Evolutionary conservation across 1,140 invertebrate species (phyloP).

Genomic region (Drosophila sechellia): DNA sequence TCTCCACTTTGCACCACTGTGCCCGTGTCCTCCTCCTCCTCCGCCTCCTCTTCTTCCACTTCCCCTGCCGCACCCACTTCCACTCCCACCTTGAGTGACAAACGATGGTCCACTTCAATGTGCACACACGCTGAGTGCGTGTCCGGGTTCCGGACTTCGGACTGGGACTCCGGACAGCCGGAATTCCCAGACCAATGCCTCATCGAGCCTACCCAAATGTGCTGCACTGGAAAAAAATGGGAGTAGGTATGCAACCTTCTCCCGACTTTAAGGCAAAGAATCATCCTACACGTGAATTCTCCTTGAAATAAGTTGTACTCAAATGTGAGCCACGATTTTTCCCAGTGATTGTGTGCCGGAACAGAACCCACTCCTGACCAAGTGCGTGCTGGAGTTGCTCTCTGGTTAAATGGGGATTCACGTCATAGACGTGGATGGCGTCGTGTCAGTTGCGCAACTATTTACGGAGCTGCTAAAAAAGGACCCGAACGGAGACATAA

Average conservation of each 20-base stretch:
- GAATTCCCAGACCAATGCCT: slow-evolving; percentile 19
- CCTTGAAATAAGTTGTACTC: no score
- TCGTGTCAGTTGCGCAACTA: slow-evolving; percentile 76
- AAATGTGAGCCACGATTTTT: not conserved
- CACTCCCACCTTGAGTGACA: slow-evolving; percentile 53
- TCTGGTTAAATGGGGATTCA: slow-evolving; percentile 8
- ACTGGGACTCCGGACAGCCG: not conserved
- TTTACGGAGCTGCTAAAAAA: slow-evolving; percentile 58
- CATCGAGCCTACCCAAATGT: slow-evolving; percentile 33
- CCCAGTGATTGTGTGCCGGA: slow-evolving; percentile 17
- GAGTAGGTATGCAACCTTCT: not conserved
- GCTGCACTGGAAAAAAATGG: not conserved
- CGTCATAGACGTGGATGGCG: slow-evolving; percentile 53
- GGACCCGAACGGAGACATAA: slow-evolving; percentile 25
- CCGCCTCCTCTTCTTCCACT: no score
- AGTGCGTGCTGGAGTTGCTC: slow-evolving; percentile 54
- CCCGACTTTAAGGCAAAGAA: not conserved
- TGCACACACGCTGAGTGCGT: slow-evolving; percentile 46
- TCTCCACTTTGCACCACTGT: slow-evolving; percentile 16
- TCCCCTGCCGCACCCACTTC: not conserved
- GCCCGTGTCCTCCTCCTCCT: not conserved
- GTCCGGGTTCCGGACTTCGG: slow-evolving; percentile 19
- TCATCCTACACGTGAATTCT: no score
- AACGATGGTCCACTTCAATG: slow-evolving; percentile 68
- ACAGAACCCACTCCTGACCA: slow-evolving; percentile 22